These are phyloP conservation scores for Aspiorhynchus laticeps DNA, from an alignment of 2,113 vertebrate species.

Conservation along the genomic window DNA sequence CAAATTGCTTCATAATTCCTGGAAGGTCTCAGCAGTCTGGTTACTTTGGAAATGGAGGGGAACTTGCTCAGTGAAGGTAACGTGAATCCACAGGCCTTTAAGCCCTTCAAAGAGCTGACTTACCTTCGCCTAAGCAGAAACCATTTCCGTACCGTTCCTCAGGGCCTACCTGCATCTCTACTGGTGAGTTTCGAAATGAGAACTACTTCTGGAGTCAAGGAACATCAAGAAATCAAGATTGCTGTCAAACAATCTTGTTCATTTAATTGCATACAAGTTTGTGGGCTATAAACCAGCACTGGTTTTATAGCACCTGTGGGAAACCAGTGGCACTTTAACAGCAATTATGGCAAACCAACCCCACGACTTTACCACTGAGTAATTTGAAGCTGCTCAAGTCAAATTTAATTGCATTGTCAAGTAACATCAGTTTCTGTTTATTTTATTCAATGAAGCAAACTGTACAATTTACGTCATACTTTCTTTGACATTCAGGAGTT, in stretches of 20 bases:
- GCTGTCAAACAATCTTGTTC: neutral
- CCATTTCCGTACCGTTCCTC: slow-evolving; percentile 90
- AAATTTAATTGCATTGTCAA: neutral
- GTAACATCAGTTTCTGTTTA: neutral
- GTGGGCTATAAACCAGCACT: neutral
- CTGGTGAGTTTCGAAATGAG: slow-evolving; percentile 77
- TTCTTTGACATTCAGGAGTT: slow-evolving; percentile 81
- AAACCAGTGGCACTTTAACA: slow-evolving; percentile 29
- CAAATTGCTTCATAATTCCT: slow-evolving; percentile 33
- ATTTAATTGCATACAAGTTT: neutral
- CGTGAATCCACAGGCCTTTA: slow-evolving; percentile 83
- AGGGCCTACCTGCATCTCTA: slow-evolving; percentile 85
- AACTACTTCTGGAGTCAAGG: too few species aligned
- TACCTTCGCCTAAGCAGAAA: slow-evolving; percentile 91
- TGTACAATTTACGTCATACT: neutral
- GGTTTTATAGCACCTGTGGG: slow-evolving; percentile 23
- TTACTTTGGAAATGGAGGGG: slow-evolving; percentile 92
- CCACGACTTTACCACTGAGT: neutral
- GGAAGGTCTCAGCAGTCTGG: slow-evolving; percentile 82
- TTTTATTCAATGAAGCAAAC: neutral
- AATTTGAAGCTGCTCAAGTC: neutral
- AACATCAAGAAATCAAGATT: neutral
- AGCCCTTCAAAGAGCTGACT: slow-evolving; percentile 79
- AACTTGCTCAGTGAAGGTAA: slow-evolving; percentile 90
- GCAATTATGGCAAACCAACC: slow-evolving; percentile 41